These are phyloP conservation scores for Atherinosoma microstoma DNA, from an alignment of 2,797 vertebrate genomes.

Conservation along the genomic window DNA sequence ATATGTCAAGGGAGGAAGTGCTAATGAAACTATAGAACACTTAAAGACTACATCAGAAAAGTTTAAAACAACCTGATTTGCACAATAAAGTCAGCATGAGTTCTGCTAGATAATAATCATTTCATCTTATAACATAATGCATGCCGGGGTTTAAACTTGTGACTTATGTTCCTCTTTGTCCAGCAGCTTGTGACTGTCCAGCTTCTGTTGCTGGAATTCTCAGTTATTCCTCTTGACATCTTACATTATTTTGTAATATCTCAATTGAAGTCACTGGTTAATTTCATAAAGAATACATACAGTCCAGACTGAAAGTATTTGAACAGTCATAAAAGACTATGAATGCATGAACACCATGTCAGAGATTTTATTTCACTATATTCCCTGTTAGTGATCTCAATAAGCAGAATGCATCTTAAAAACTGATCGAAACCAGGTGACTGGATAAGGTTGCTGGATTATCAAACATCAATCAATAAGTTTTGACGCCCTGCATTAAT, in stretches of 20 bases:
- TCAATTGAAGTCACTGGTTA: background rate
- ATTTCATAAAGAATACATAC: background rate
- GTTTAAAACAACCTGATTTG: background rate
- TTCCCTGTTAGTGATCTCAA: background rate
- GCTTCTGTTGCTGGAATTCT: constrained; percentile 7
- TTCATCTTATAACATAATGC: background rate
- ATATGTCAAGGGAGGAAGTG: constrained; percentile 41
- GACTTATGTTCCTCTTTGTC: constrained; percentile 46
- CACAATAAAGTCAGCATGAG: background rate
- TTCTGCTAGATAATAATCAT: background rate
- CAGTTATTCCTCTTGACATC: background rate
- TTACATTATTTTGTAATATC: background rate
- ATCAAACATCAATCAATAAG: background rate
- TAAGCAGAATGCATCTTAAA: background rate
- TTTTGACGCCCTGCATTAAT: background rate
- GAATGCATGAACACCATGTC: no score
- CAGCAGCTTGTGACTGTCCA: background rate
- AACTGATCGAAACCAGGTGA: background rate
- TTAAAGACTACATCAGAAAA: background rate
- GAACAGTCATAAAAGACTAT: background rate
- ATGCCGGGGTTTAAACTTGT: constrained; percentile 11
- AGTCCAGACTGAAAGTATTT: background rate
- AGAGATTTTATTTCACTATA: no score
- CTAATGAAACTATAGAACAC: constrained; percentile 13
- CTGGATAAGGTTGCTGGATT: background rate